phyloP scores from a whole-genome alignment of 2,888 invertebrate genomes.

The Epiblema foenella region DNA sequence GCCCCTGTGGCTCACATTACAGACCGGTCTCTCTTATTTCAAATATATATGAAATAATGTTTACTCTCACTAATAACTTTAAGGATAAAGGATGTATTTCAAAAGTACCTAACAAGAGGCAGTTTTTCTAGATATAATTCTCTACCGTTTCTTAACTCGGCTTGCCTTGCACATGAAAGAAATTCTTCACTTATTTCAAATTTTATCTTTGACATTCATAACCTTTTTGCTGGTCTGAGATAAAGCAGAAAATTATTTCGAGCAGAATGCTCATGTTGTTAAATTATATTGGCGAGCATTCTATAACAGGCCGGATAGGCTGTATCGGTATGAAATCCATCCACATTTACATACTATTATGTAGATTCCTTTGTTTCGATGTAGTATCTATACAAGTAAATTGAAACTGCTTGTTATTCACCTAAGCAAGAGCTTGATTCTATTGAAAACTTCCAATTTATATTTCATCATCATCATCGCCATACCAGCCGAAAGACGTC shows the following conservation, averaged over 20 bases:
- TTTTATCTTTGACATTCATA: slow-evolving; percentile 36
- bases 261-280: slow-evolving; percentile 35
- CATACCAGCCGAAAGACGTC: too few relatives aligned
- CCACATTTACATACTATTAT: slow-evolving; percentile 36
- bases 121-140: too few relatives aligned
- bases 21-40: too few relatives aligned
- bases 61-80: too few relatives aligned
- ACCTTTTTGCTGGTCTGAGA: slow-evolving; percentile 32
- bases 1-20: too few relatives aligned
- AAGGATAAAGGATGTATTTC: too few relatives aligned
- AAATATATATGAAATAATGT: too few relatives aligned
- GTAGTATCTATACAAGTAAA: slow-evolving; percentile 30
- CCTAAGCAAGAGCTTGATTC: slow-evolving; percentile 17
- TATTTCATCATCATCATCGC: too few relatives aligned
- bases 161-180: slow-evolving; percentile 11
- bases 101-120: too few relatives aligned
- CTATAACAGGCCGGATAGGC: slow-evolving; percentile 26
- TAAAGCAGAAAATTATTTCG: slow-evolving; percentile 32
- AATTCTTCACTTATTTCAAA: slow-evolving; percentile 25
- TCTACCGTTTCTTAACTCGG: too few relatives aligned
- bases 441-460: too few relatives aligned
- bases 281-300: slow-evolving; percentile 38
- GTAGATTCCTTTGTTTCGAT: slow-evolving; percentile 35
- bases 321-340: slow-evolving; percentile 27
- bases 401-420: slow-evolving; percentile 13